Evolutionary conservation across 2,113 vertebrate genomes (phyloP).

Genomic region (Amphilophus citrinellus): DNA sequence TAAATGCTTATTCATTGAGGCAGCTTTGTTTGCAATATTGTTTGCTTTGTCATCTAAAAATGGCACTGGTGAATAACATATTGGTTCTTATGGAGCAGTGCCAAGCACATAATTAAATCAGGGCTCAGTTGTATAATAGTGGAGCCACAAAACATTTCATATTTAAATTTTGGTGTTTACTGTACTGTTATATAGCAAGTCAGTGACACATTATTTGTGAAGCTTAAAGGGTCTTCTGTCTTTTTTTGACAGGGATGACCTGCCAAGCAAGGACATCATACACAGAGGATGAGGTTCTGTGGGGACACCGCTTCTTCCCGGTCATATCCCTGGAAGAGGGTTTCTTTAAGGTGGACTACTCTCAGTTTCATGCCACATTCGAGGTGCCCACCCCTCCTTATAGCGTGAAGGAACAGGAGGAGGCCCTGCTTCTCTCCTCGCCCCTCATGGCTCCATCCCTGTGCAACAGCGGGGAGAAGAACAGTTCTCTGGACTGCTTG

Average conservation of each 20-base stretch:
- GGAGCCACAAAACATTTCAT: conserved; percentile 38
- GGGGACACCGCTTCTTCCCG: conserved; percentile 98
- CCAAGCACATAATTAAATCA: conserved; percentile 64
- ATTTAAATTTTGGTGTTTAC: neutral
- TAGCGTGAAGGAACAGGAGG: conserved; percentile 98
- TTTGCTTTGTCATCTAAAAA: conserved; percentile 53
- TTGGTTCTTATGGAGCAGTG: conserved; percentile 38
- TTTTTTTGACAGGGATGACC: conserved; percentile 90
- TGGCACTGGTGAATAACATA: conserved; percentile 36
- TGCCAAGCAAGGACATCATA: conserved; percentile 99
- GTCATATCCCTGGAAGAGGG: conserved; percentile 99
- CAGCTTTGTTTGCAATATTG: conserved; percentile 50
- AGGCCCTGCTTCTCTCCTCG: conserved; percentile 95
- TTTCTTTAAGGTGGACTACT: conserved; percentile 99
- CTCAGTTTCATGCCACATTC: conserved; percentile 99
- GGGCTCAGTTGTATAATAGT: conserved; percentile 28
- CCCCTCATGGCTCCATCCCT: conserved; percentile 95
- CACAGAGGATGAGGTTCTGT: conserved; percentile 98
- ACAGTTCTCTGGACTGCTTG: conserved; percentile 93
- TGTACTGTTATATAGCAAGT: neutral
- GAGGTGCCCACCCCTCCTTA: conserved; percentile 95
- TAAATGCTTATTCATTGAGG: conserved; percentile 23
- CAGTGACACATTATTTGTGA: neutral
- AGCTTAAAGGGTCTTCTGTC: neutral
- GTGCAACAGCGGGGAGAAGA: conserved; percentile 94